A percentile compares a stretch with the other conserved stretches of the same genome.
phyloP scores from a whole-genome alignment of 1,140 invertebrate species.

The Bombus haemorrhoidalis region DNA sequence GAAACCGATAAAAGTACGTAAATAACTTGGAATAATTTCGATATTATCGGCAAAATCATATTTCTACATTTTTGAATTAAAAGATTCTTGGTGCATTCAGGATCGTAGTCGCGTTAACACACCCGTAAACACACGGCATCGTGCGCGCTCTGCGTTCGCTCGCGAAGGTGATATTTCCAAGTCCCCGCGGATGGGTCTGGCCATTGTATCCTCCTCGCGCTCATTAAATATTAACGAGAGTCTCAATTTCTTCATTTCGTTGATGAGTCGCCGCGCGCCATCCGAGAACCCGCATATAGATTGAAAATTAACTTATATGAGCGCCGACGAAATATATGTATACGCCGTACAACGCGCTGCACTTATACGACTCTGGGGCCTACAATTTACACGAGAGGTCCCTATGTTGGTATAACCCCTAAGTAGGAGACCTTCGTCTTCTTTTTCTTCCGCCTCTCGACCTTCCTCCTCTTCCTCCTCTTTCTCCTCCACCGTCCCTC shows the following conservation, averaged over 20 bases:
- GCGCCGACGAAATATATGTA: constrained; percentile 80
- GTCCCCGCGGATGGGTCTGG: constrained; percentile 47
- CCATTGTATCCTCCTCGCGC: constrained; percentile 75
- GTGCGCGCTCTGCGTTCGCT: constrained; percentile 25
- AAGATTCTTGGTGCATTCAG: not conserved
- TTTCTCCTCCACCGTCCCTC: constrained; percentile 35
- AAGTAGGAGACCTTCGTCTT: constrained; percentile 72
- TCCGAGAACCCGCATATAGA: constrained; percentile 82
- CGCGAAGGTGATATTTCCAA: constrained; percentile 73
- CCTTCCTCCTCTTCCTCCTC: constrained; percentile 11
- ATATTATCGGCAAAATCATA: not conserved
- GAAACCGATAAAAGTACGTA: not conserved
- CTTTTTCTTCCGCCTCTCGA: constrained; percentile 35
- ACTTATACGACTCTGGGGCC: constrained; percentile 77
- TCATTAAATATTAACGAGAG: constrained; percentile 83
- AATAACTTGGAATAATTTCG: not conserved
- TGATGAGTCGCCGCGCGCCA: constrained; percentile 80
- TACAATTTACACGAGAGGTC: constrained; percentile 78
- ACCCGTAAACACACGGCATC: not conserved
- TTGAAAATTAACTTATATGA: constrained; percentile 84
- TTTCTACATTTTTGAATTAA: not conserved
- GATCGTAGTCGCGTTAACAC: not conserved
- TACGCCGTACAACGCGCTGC: constrained; percentile 68
- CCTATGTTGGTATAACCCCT: constrained; percentile 74
- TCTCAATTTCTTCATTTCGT: constrained; percentile 83